A percentile compares a stretch with the other conserved stretches of the same genome.
phyloP scores from a whole-genome alignment of 2,113 vertebrate species.

The Lagopus muta region DNA sequence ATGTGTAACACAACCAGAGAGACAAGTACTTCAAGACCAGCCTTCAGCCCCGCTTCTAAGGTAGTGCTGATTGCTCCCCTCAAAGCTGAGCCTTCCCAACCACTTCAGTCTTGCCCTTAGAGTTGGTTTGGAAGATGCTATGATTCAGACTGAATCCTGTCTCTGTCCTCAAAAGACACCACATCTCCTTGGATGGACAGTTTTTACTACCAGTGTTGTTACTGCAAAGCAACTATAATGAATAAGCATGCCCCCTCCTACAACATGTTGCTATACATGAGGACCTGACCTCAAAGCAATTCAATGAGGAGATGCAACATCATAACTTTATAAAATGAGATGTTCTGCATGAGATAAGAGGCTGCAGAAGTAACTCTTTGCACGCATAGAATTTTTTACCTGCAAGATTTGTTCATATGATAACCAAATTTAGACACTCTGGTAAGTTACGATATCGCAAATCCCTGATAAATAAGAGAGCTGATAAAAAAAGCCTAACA shows the following conservation, averaged over 20 bases:
- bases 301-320: not conserved
- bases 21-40: not conserved
- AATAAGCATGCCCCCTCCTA: not conserved
- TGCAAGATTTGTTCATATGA: not conserved
- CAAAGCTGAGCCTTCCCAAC: rapidly evolving
- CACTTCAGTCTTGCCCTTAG: not conserved
- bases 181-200: not conserved
- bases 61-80: not conserved
- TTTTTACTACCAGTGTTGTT: not conserved
- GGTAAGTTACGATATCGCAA: not conserved
- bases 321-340: not conserved
- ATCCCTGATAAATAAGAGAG: not conserved
- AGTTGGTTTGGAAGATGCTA: not conserved
- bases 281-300: not conserved
- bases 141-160: not conserved
- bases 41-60: not conserved
- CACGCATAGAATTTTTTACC: not conserved
- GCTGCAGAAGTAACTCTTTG: not conserved
- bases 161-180: not conserved
- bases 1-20: not conserved
- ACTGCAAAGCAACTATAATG: not conserved
- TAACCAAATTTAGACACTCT: not conserved
- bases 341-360: not conserved
- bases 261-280: rapidly evolving
- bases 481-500: not conserved